Conservation (phyloP, 2,888 invertebrate genomes). For the Erebia epiphron region DNA sequence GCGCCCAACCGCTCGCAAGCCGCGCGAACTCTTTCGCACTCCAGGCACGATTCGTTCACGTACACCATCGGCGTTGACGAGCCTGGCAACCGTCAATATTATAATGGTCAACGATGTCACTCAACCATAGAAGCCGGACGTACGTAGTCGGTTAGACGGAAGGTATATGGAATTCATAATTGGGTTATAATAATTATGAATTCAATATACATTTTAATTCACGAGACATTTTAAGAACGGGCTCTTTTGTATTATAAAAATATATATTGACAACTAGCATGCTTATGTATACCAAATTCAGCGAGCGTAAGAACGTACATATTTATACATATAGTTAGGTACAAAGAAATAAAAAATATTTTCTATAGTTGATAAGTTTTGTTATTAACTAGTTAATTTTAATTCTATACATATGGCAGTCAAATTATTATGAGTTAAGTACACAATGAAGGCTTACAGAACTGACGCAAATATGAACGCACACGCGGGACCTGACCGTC, state of each 20-base stretch:
- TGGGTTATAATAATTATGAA: not conserved
- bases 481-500: constrained; percentile 28
- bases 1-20: constrained; percentile 77
- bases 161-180: constrained; percentile 28
- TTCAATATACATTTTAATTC: too few species aligned
- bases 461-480: constrained; percentile 34
- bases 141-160: constrained; percentile 35
- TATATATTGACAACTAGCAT: not conserved
- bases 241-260: not conserved
- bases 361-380: too few species aligned
- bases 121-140: constrained; percentile 31
- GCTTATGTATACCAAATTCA: not conserved
- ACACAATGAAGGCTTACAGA: constrained; percentile 28
- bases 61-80: constrained; percentile 72
- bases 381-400: not conserved
- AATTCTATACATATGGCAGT: not conserved
- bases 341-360: not conserved
- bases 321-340: not conserved
- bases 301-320: not conserved
- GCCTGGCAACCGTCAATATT: constrained; percentile 53
- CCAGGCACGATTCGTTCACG: constrained; percentile 74
- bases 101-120: constrained; percentile 20
- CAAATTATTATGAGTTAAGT: constrained; percentile 6
- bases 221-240: too few species aligned
- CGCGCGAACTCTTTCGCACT: constrained; percentile 77